Conservation (phyloP, 2,888 invertebrate species). For the Papilio elwesi region DNA sequence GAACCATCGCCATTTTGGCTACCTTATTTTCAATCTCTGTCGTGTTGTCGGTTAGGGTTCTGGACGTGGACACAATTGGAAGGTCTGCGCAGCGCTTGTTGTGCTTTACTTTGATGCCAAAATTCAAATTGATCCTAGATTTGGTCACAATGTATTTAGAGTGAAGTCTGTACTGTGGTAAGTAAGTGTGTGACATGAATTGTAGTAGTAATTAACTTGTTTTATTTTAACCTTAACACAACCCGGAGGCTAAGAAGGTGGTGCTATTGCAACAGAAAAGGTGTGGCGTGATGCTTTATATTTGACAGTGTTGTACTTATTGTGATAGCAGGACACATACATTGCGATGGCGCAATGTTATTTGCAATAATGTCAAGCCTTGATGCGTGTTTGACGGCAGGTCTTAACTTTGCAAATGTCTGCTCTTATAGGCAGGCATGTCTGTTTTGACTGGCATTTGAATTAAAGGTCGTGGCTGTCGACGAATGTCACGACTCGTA, state of each 20-base stretch:
- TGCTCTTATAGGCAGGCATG: constrained; percentile 39
- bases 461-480: constrained; percentile 60
- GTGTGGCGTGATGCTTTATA: constrained; percentile 13
- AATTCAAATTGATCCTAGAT: too few relatives aligned
- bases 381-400: constrained; percentile 25
- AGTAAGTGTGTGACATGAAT: too few relatives aligned
- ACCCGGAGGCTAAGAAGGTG: constrained; percentile 1
- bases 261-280: constrained; percentile 1
- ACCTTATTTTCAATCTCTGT: too few relatives aligned
- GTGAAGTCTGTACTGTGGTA: too few relatives aligned
- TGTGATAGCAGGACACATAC: constrained; percentile 1
- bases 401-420: constrained; percentile 32
- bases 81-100: too few relatives aligned
- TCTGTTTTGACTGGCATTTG: constrained; percentile 56
- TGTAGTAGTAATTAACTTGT: too few relatives aligned
- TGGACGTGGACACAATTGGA: too few relatives aligned
- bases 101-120: too few relatives aligned
- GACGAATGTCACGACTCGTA: constrained; percentile 44
- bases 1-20: too few relatives aligned
- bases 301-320: constrained; percentile 10
- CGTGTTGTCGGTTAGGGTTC: too few relatives aligned
- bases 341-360: constrained; percentile 11
- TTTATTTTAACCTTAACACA: neutral
- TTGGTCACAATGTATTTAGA: too few relatives aligned
- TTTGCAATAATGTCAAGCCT: constrained; percentile 32